phyloP scores from a whole-genome alignment of 2,888 invertebrate species.

The Hoplodrina ambigua region DNA sequence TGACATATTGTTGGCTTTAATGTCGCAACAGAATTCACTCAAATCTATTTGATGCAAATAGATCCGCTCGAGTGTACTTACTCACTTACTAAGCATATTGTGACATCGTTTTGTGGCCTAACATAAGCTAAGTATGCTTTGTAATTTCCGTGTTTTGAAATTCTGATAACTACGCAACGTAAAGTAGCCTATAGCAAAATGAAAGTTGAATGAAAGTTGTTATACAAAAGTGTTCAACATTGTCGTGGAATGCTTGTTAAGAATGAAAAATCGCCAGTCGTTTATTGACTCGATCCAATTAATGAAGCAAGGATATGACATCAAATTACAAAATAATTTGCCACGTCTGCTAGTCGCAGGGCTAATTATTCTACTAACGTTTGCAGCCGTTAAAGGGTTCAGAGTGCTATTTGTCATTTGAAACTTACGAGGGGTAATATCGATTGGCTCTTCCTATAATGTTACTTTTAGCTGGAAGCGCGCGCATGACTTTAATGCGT shows the following conservation, averaged over 20 bases:
- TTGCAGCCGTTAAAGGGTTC: slow-evolving; percentile 68
- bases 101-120: slow-evolving; percentile 50
- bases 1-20: slow-evolving; percentile 79
- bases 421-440: slow-evolving; percentile 78
- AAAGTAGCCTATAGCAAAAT: slow-evolving; percentile 42
- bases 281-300: slow-evolving; percentile 62
- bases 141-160: slow-evolving; percentile 52
- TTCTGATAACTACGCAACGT: slow-evolving; percentile 38
- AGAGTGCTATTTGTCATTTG: slow-evolving; percentile 74
- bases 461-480: slow-evolving; percentile 53
- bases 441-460: slow-evolving; percentile 71
- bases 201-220: slow-evolving; percentile 47
- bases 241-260: slow-evolving; percentile 57
- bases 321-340: slow-evolving; percentile 83
- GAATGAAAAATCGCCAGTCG: slow-evolving; percentile 62
- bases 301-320: slow-evolving; percentile 71
- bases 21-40: slow-evolving; percentile 59
- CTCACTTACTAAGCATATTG: slow-evolving; percentile 36
- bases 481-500: slow-evolving; percentile 55
- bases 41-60: slow-evolving; percentile 59
- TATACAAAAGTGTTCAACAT: slow-evolving; percentile 22
- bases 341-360: slow-evolving; percentile 63
- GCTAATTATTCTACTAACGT: slow-evolving; percentile 72
- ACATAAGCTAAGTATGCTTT: slow-evolving; percentile 48
- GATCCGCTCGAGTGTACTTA: slow-evolving; percentile 35